Base-by-base conservation (phyloP, 2,797 vertebrate species). In the Labeo calbasu region DNA sequence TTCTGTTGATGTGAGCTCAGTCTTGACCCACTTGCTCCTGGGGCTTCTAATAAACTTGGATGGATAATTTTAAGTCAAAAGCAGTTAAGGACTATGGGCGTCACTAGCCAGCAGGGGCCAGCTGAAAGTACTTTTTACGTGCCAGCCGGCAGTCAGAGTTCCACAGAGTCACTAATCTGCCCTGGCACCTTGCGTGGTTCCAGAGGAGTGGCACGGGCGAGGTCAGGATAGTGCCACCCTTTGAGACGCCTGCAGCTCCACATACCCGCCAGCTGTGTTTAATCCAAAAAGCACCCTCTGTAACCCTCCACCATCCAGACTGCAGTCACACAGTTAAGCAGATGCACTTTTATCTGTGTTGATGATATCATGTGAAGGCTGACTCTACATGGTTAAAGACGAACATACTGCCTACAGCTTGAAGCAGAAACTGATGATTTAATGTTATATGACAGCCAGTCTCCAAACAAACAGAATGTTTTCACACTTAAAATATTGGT, bases 31-130 rank as follows among this genome's bases (percentile, higher is more conserved):
- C 51, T 77, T 77, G 85, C 90, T 91, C 91, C 91, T n/a, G 86
- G 32, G 84, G 87, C 91, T 65, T 89, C 89, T 92, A 92, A 95
- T 93, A 91, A 94, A 94, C 91, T 90, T 89, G 92, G 90, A 89
- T 80, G 79, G 88, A 91, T 95, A 93, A 95, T 94, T 93, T 90
- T 86, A 73, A 93, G 94, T 95, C 93, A 93, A 88, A 93, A 93
- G 93, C 92, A 91, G 92, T 94, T 94, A 93, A 92, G 87, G 53
- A 82, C 91, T 89, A 77, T 66, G 91, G 90, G 89, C 89, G 87
- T 93, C 92, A 89, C 90, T 79, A 86, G 88, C 87, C 91, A 89
- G 87, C 69, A 88, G 92, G 92, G 90, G 85, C 78, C 65, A 36
- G 61, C 72, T 73, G 89, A 86, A 90, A 89, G 87, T 87, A 89